Evolutionary conservation across 23 tunicate genomes (phyloP), one percentile per base, ranked within the genome.

Genomic region (Trididemnum clinides): DNA sequence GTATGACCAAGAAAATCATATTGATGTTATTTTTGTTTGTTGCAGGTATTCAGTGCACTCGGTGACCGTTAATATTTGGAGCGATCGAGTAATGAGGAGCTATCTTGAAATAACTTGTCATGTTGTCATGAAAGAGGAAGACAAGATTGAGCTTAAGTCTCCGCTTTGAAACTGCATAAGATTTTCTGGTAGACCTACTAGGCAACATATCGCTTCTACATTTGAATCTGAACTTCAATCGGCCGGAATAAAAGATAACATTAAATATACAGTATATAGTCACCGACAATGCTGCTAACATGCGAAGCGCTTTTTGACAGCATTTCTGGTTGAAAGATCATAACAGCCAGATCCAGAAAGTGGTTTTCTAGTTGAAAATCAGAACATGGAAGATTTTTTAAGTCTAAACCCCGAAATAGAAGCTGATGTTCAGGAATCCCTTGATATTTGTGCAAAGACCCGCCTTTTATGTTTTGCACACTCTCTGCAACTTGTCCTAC

Each of bases 271-370:
- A n/a, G n/a, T n/a, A n/a, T n/a, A 74, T 35, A 2, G 22, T 74
- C 3, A 74, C 57, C 6, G 80, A 74, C 27, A 74, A 74, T 25
- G 80, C 80, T 74, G 57, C 80, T 37, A 74, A 74, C 22, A 74
- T 74, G 80, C 18, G 58, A 44, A 12, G 7, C 4, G 57, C 80
- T 38, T 74, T 74, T n/a, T 27, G 12, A 66, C 75, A 6, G 37
- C 75, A 5, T 66, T 66, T 31, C 36, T 37, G 30, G 37, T 66
- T 59, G 66, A 59, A n/a, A n/a, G 23, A 59, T 15, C 66, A 10
- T 15, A 12, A 10, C 66, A 12, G 20, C 25, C 66, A 59, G 25
- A n/a, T 59, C 25, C 25, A n/a, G 66, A 59, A 3, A n/a, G 25
- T 59, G 66, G 15, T 44, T 44, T 44, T 10, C 54, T 44, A 44